phyloP scores from a whole-genome alignment of 2,113 vertebrate species.

The Dinomys branickii region DNA sequence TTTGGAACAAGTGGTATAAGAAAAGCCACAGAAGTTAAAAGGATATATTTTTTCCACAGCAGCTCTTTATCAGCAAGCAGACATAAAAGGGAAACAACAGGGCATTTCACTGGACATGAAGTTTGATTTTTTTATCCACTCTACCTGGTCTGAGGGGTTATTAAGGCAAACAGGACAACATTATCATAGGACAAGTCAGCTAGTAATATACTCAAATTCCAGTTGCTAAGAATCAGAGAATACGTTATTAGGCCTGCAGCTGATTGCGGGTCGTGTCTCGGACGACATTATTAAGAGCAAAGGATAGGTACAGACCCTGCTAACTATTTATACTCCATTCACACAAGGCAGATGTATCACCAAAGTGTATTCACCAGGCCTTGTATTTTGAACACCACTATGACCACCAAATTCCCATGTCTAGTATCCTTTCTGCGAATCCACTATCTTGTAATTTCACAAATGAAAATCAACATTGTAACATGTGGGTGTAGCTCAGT shows the following conservation, averaged over 20 bases:
- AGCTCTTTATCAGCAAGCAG: constrained; percentile 1
- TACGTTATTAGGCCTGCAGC: background rate
- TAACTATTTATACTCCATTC: background rate
- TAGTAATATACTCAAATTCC: background rate
- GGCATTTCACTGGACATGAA: background rate
- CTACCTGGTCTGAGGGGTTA: background rate
- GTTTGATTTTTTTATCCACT: background rate
- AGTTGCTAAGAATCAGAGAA: background rate
- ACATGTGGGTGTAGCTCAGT: background rate
- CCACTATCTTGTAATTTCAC: background rate
- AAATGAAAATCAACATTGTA: background rate
- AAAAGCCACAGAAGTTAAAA: background rate
- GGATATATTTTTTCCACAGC: background rate
- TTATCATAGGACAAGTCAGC: background rate
- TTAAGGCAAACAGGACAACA: background rate
- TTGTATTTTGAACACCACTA: background rate
- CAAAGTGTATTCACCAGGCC: background rate
- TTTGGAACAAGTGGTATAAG: background rate
- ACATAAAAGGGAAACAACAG: background rate
- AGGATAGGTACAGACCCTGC: background rate
- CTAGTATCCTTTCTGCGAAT: background rate
- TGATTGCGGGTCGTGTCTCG: background rate
- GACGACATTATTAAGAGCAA: background rate
- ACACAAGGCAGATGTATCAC: background rate
- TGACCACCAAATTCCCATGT: background rate